Evolutionary conservation across 2,888 invertebrate species (phyloP).

Genomic region (Meganola albula): DNA sequence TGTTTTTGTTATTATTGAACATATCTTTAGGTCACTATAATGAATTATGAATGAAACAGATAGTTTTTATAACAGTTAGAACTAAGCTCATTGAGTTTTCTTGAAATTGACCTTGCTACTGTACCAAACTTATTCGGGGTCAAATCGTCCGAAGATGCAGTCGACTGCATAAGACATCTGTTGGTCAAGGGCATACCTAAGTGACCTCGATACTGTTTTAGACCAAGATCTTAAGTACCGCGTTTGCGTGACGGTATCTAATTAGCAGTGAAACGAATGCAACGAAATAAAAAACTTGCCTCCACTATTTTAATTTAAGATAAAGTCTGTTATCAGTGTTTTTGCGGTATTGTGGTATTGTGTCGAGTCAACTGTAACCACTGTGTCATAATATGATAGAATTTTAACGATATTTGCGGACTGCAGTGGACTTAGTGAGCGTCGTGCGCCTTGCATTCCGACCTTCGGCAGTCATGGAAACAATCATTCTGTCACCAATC

Average conservation of each 20-base stretch:
- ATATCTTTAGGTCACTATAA: too few species aligned
- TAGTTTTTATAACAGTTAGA: too few species aligned
- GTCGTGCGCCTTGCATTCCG: conserved; percentile 54
- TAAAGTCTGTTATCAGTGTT: conserved; percentile 8
- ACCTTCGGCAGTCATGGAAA: conserved; percentile 71
- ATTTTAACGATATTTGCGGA: conserved; percentile 40
- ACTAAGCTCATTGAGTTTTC: too few species aligned
- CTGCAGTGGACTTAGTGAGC: conserved; percentile 47
- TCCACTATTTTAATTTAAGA: conserved; percentile 6
- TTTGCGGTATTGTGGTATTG: conserved; percentile 6
- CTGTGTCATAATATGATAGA: conserved; percentile 33
- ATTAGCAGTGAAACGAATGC: conserved; percentile 30
- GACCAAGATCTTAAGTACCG: conserved; percentile 40
- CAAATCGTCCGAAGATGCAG: too few species aligned
- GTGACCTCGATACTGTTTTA: conserved; percentile 50
- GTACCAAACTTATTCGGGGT: too few species aligned
- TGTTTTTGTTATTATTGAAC: too few species aligned
- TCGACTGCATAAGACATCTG: conserved; percentile 45
- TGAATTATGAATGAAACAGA: too few species aligned
- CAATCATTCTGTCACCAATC: conserved; percentile 57
- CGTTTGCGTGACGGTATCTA: conserved; percentile 47
- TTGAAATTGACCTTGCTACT: too few species aligned
- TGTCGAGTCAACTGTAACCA: conserved; percentile 16
- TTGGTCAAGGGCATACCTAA: conserved; percentile 56
- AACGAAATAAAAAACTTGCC: conserved; percentile 16